Evolutionary conservation across 2,888 invertebrate species (phyloP), one percentile per base, ranked within the genome.

Genomic region (Cyaniris semiargus): DNA sequence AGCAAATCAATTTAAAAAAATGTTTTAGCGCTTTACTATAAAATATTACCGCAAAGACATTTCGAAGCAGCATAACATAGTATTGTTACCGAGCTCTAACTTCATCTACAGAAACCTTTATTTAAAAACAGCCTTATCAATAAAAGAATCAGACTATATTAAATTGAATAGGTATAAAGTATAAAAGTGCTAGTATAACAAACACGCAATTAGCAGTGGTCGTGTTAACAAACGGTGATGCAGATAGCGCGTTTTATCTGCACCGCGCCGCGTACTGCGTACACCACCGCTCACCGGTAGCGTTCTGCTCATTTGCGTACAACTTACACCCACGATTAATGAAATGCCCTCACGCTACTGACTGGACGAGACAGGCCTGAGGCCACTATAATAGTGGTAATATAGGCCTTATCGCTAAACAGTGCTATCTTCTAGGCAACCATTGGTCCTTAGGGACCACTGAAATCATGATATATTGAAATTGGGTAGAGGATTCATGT

Each of bases 231-330:
- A 72, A 38, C n/a, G 21, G 44, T 23, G 72, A 72, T 72, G 72
- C 72, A 71, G 71, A 71, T 72, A 72, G 13, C 13, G 38, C 34
- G 72, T 31, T 21, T 58, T 27, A 66, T 66, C 66, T 27, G 27
- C 66, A 27, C 27, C 27, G 66, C 66, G 23, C 23, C n/a, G 7
- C 18, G 21, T 1, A 23, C 23, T 7, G 7, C 18, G 21, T 1
- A 23, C 13, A 23, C 10, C 60, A 13, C 21, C 21, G 21, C 21
- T 8, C 58, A 8, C 8, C 60, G 60, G 60, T 60, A 60, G 38
- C 71, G 71, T 71, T 71, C 71, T 71, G 71, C 71, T 71, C 71
- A 71, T 71, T 71, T 71, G 71, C 38, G 71, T 71, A 71, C 71
- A 44, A 44, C 3, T 44, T 44, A 44, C 44, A 44, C 13, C 21